Conservation (phyloP, 2,797 vertebrate genomes). For the Molossus alvarezi region DNA sequence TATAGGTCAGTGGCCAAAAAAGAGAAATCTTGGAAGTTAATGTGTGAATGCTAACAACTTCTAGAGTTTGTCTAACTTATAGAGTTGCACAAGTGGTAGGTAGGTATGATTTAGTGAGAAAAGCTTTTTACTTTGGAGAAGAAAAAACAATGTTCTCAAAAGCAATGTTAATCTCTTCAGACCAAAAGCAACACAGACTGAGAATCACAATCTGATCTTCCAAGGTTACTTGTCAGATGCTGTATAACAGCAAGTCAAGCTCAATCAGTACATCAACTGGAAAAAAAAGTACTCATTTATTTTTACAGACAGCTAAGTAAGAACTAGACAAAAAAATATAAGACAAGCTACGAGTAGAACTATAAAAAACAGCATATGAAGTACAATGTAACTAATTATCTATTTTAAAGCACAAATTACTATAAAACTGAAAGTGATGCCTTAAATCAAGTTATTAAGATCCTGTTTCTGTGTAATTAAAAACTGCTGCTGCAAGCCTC, state of each 20-base stretch:
- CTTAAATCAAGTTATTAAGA: conserved; percentile 74
- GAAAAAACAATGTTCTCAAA: conserved; percentile 59
- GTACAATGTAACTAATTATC: conserved; percentile 46
- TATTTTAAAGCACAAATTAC: conserved; percentile 78
- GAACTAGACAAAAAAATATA: conserved; percentile 59
- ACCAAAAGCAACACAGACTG: conserved; percentile 73
- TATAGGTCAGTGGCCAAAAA: conserved; percentile 72
- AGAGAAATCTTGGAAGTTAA: conserved; percentile 67
- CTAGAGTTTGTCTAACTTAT: conserved; percentile 75
- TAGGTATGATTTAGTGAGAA: conserved; percentile 66
- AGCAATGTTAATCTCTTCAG: conserved; percentile 61
- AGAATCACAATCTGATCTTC: conserved; percentile 74
- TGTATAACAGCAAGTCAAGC: conserved; percentile 82
- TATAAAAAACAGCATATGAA: conserved; percentile 65
- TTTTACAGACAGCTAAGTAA: conserved; percentile 65
- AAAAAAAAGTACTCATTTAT: conserved; percentile 38
- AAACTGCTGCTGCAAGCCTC: conserved; percentile 69
- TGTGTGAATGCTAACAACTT: conserved; percentile 72
- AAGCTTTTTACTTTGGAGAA: conserved; percentile 66
- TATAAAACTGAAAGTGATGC: conserved; percentile 75
- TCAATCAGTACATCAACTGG: conserved; percentile 67
- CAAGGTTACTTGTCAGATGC: conserved; percentile 71
- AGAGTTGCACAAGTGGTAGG: conserved; percentile 54
- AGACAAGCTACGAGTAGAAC: conserved; percentile 47
- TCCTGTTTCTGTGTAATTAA: conserved; percentile 65